These are phyloP conservation scores for Schizotus pectinicornis DNA, from an alignment of 2,888 invertebrate species.

Conservation along the genomic window DNA sequence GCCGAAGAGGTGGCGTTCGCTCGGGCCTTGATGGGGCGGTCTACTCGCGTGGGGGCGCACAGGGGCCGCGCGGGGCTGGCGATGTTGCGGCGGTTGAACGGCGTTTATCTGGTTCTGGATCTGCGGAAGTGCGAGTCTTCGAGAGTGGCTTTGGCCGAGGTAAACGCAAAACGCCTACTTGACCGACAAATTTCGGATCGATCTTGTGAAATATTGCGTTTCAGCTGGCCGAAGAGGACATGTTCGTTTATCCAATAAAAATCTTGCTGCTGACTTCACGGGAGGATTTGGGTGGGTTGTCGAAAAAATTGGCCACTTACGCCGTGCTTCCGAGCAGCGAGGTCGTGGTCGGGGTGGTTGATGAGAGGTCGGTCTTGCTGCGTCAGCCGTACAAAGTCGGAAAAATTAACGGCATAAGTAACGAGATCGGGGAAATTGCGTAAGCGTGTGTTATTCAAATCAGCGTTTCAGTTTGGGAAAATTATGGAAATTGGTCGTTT, in stretches of 20 bases:
- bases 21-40: no score
- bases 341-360: slow-evolving; percentile 1
- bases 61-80: no score
- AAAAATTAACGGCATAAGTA: slow-evolving; percentile 10
- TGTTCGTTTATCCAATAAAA: slow-evolving; percentile 6
- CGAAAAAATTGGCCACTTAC: background rate
- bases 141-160: no score
- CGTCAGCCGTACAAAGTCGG: slow-evolving; percentile 9
- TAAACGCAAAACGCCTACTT: no score
- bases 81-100: no score
- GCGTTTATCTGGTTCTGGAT: no score
- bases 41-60: no score
- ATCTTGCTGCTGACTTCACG: background rate
- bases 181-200: no score
- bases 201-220: background rate
- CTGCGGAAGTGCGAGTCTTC: no score
- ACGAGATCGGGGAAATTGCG: background rate
- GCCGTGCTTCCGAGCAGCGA: slow-evolving; percentile 11
- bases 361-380: background rate
- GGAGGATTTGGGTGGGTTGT: slow-evolving; percentile 1
- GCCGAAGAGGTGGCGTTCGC: no score
- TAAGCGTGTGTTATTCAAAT: slow-evolving; percentile 4
- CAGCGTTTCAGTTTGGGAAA: slow-evolving; percentile 10
- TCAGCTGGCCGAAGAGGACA: slow-evolving; percentile 2
- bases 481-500: slow-evolving; percentile 19